phyloP scores from a whole-genome alignment of 2,113 vertebrate species.

The Merops nubicus region DNA sequence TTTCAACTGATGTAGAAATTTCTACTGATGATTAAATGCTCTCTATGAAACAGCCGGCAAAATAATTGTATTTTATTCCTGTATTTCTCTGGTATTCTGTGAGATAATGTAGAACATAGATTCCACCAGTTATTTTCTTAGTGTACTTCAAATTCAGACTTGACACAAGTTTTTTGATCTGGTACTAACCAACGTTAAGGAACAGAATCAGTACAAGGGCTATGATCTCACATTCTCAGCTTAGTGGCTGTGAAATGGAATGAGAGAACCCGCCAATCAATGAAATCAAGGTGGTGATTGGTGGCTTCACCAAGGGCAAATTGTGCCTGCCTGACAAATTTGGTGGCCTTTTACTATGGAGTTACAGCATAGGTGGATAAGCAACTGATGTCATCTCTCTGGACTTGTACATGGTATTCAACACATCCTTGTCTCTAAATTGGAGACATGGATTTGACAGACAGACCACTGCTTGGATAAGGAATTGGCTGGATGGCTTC shows the following conservation, averaged over 20 bases:
- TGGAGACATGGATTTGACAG: too few species aligned
- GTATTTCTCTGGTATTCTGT: background rate
- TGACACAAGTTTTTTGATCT: background rate
- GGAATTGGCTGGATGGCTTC: too few species aligned
- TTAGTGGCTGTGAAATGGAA: background rate
- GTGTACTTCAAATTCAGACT: background rate
- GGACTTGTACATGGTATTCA: too few species aligned
- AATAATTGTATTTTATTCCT: background rate
- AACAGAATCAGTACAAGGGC: background rate
- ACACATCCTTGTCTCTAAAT: too few species aligned
- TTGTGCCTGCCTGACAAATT: too few species aligned
- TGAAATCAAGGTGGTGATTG: too few species aligned
- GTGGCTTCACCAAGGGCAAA: too few species aligned
- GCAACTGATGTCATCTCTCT: too few species aligned
- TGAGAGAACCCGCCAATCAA: background rate
- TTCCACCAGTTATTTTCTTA: background rate
- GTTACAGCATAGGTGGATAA: too few species aligned
- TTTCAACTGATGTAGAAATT: background rate
- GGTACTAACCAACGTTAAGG: background rate
- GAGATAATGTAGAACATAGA: background rate
- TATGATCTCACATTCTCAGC: background rate
- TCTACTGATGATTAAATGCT: background rate
- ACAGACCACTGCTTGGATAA: too few species aligned
- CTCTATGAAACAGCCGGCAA: background rate
- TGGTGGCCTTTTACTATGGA: too few species aligned